phyloP scores from a whole-genome alignment of 2,113 vertebrate species.

The Glareola pratincola region DNA sequence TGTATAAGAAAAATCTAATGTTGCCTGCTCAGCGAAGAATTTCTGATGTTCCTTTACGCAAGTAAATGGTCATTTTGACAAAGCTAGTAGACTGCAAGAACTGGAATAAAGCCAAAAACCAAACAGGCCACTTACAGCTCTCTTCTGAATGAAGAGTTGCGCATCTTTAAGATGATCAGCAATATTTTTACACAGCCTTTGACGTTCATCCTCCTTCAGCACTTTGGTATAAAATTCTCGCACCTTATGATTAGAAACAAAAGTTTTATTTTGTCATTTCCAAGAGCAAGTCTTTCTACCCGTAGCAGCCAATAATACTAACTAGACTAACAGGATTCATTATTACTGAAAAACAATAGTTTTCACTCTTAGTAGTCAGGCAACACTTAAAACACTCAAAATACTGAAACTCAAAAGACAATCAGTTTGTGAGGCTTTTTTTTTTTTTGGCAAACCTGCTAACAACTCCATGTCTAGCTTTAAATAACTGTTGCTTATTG shows the following conservation, averaged over 20 bases:
- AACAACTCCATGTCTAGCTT: background rate
- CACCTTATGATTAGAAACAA: constrained; percentile 72
- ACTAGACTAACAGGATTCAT: background rate
- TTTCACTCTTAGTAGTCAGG: background rate
- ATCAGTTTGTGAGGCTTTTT: background rate
- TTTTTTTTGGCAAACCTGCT: background rate
- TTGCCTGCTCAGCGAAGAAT: background rate
- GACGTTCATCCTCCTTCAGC: constrained; percentile 83
- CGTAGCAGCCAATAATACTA: background rate
- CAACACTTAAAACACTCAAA: background rate
- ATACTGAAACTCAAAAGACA: background rate
- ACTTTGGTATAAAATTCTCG: constrained; percentile 83
- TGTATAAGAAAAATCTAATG: background rate
- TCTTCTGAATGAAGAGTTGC: constrained; percentile 91
- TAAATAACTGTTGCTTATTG: background rate
- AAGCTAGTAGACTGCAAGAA: background rate
- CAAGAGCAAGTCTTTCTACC: background rate
- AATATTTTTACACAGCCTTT: constrained; percentile 88
- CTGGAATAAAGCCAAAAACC: background rate
- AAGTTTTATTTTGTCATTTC: background rate
- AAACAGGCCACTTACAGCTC: constrained; percentile 77
- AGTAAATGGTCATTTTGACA: background rate
- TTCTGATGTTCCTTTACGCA: background rate
- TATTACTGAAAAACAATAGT: background rate
- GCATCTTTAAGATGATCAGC: constrained; percentile 84